phyloP scores from a whole-genome alignment of 2,797 vertebrate genomes.

The Hoplostethus mediterraneus region DNA sequence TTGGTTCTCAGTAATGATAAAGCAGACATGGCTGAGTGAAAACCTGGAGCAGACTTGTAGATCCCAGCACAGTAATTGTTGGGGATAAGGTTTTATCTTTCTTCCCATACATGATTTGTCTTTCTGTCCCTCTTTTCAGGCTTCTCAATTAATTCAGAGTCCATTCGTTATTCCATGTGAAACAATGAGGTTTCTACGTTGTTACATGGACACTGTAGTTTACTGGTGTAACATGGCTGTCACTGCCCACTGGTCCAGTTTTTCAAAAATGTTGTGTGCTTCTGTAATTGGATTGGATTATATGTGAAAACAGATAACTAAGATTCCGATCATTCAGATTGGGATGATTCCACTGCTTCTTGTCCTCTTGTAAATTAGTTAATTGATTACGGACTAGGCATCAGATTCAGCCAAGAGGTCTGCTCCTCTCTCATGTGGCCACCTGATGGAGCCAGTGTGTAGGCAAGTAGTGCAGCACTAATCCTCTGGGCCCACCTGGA shows the following conservation, averaged over 20 bases:
- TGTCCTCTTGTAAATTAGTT: background rate
- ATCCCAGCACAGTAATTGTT: background rate
- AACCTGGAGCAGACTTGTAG: background rate
- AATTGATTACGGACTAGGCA: conserved; percentile 22
- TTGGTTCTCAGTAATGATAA: background rate
- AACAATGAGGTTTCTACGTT: background rate
- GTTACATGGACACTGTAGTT: background rate
- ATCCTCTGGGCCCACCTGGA: no score
- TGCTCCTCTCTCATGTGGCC: conserved; percentile 26
- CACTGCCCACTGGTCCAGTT: background rate
- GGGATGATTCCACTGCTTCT: background rate
- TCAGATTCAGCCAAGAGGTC: background rate
- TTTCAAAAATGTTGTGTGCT: no score
- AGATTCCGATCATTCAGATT: no score
- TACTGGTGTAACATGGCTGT: background rate
- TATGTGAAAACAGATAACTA: background rate
- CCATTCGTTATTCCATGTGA: background rate
- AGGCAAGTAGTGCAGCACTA: background rate
- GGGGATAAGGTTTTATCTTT: background rate
- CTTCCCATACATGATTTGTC: background rate
- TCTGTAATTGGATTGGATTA: no score
- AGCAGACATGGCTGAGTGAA: background rate
- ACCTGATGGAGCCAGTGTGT: conserved; percentile 67
- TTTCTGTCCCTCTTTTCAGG: background rate
- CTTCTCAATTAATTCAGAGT: background rate